Conservation (phyloP, 2,797 vertebrate genomes). For the Chaetophractus vellerosus region DNA sequence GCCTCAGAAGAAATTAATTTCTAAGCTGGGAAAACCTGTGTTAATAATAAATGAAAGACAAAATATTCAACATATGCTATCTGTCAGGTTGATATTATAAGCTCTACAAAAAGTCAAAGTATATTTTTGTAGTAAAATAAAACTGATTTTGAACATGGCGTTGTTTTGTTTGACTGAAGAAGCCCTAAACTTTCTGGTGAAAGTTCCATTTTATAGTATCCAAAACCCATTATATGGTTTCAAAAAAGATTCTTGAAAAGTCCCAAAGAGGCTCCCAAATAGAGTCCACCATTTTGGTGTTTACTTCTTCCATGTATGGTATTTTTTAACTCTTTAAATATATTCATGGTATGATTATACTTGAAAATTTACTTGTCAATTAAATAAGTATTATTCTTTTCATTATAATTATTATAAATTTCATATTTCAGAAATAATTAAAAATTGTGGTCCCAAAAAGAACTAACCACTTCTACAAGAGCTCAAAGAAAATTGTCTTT, state of each 20-base stretch:
- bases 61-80: neutral
- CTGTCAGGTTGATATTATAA: neutral
- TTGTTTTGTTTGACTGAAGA: neutral
- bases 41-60: constrained; percentile 40
- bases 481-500: neutral
- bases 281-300: neutral
- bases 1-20: neutral
- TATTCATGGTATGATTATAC: neutral
- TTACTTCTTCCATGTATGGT: neutral
- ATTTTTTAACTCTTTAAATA: neutral
- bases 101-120: neutral
- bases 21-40: neutral
- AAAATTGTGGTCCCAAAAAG: neutral
- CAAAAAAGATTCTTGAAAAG: constrained; percentile 34
- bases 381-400: neutral
- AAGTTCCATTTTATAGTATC: neutral
- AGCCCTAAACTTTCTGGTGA: neutral
- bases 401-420: constrained; percentile 27
- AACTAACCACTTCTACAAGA: neutral
- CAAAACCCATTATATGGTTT: neutral
- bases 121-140: neutral
- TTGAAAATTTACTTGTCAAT: neutral
- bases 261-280: neutral
- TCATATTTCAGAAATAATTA: neutral
- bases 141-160: neutral